phyloP scores from a whole-genome alignment of 2,888 invertebrate species.

The Andrena camellia region DNA sequence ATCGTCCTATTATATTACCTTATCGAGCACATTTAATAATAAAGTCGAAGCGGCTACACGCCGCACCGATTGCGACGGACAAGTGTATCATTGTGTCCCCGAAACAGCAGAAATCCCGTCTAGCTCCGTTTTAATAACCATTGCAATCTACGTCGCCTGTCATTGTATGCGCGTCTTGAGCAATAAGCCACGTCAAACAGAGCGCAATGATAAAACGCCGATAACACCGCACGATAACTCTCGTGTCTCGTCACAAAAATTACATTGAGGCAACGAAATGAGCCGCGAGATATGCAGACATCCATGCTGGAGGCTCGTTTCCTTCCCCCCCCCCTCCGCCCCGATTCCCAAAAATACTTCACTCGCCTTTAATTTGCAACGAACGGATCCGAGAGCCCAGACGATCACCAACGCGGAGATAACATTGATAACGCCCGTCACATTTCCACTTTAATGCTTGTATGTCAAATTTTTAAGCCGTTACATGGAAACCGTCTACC shows the following conservation, averaged over 20 bases:
- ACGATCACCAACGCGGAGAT: conserved; percentile 23
- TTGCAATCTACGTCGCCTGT: conserved; percentile 54
- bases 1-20: conserved; percentile 27
- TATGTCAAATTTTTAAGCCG: not conserved
- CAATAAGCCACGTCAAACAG: conserved; percentile 76
- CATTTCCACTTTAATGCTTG: conserved; percentile 25
- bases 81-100: conserved; percentile 5
- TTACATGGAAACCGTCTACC: not conserved
- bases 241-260: conserved; percentile 54
- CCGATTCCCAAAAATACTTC: conserved; percentile 22
- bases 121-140: conserved; percentile 60
- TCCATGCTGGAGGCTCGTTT: conserved; percentile 54
- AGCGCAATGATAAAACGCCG: conserved; percentile 71
- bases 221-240: conserved; percentile 72
- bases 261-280: conserved; percentile 48
- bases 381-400: conserved; percentile 20
- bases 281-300: conserved; percentile 18
- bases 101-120: conserved; percentile 17
- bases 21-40: conserved; percentile 20
- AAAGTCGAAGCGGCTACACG: not conserved
- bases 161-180: conserved; percentile 65
- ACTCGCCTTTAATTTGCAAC: conserved; percentile 10
- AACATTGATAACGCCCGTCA: conserved; percentile 45
- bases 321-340: conserved; percentile 10
- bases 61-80: not conserved